Evolutionary conservation across 2,888 invertebrate genomes (phyloP).

Genomic region (Watsonalla binaria): DNA sequence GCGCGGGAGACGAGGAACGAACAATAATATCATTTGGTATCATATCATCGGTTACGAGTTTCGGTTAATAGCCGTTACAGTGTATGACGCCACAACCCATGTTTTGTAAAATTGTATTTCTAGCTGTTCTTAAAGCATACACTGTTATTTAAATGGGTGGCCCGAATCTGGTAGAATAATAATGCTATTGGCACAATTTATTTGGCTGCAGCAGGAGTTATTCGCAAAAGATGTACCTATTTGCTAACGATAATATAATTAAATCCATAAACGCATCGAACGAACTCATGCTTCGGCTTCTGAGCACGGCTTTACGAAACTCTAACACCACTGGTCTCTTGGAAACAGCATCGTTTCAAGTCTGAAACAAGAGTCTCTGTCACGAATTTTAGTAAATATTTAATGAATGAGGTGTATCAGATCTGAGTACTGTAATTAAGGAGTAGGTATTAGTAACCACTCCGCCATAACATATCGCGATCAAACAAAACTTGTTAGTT

Average conservation of each 20-base stretch:
- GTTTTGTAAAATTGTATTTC: slow-evolving; percentile 25
- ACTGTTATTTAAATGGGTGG: slow-evolving; percentile 64
- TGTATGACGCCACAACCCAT: slow-evolving; percentile 63
- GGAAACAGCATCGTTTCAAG: slow-evolving; percentile 47
- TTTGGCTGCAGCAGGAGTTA: slow-evolving; percentile 29
- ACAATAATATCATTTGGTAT: slow-evolving; percentile 25
- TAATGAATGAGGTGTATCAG: slow-evolving; percentile 40
- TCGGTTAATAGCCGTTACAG: slow-evolving; percentile 69
- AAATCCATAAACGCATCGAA: slow-evolving; percentile 17
- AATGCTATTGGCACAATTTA: slow-evolving; percentile 66
- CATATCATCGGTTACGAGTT: slow-evolving; percentile 63
- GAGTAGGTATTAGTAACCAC: slow-evolving; percentile 59
- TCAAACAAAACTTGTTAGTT: slow-evolving; percentile 18
- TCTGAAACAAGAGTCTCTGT: slow-evolving; percentile 46
- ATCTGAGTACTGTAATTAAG: slow-evolving; percentile 36
- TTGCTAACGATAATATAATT: slow-evolving; percentile 2
- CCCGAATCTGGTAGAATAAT: slow-evolving; percentile 73
- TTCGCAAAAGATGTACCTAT: slow-evolving; percentile 11
- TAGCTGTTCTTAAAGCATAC: slow-evolving; percentile 37
- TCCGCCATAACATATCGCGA: slow-evolving; percentile 70
- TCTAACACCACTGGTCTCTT: slow-evolving; percentile 61
- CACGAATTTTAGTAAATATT: slow-evolving; percentile 60
- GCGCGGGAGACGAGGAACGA: slow-evolving; percentile 45
- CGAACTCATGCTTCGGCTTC: slow-evolving; percentile 30
- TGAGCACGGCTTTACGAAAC: slow-evolving; percentile 75